A percentile compares a stretch with the other conserved stretches of the same genome.
Evolutionary conservation across 2,797 vertebrate species (phyloP).

Genomic region (Lutjanus campechanus): DNA sequence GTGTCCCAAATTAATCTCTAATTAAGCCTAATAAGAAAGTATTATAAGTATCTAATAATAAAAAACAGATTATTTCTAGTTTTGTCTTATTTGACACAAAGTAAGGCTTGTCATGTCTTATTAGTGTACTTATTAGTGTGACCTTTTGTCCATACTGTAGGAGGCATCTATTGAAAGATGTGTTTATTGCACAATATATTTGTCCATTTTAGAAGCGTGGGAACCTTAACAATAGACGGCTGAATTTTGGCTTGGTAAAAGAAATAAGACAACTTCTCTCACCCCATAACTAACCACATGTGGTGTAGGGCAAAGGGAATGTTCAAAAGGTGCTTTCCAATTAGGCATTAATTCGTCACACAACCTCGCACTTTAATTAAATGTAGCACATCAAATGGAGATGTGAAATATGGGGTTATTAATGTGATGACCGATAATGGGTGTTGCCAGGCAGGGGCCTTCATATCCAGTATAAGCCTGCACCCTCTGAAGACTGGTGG

Average conservation of each 20-base stretch:
- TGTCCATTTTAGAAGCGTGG: background rate
- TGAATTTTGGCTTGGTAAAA: constrained; percentile 28
- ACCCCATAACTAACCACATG: constrained; percentile 64
- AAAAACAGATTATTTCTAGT: too few relatives aligned
- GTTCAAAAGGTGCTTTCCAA: constrained; percentile 84
- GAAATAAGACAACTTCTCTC: constrained; percentile 45
- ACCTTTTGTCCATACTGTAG: background rate
- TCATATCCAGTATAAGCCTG: constrained; percentile 62
- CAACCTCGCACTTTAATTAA: constrained; percentile 87
- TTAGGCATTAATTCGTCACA: constrained; percentile 84
- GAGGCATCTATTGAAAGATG: background rate
- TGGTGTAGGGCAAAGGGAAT: constrained; percentile 62
- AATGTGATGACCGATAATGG: constrained; percentile 88
- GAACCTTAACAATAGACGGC: constrained; percentile 2
- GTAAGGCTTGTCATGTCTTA: too few relatives aligned
- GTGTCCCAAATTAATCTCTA: too few relatives aligned
- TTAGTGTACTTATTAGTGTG: too few relatives aligned
- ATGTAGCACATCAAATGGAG: constrained; percentile 83
- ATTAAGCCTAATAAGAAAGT: too few relatives aligned
- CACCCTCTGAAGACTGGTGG: constrained; percentile 72
- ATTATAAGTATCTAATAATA: too few relatives aligned
- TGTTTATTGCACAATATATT: background rate
- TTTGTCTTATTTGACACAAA: too few relatives aligned
- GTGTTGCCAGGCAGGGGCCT: constrained; percentile 68
- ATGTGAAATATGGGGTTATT: constrained; percentile 86